Conservation (phyloP, 1,140 invertebrate genomes). For the Plectrocnemia conspersa region DNA sequence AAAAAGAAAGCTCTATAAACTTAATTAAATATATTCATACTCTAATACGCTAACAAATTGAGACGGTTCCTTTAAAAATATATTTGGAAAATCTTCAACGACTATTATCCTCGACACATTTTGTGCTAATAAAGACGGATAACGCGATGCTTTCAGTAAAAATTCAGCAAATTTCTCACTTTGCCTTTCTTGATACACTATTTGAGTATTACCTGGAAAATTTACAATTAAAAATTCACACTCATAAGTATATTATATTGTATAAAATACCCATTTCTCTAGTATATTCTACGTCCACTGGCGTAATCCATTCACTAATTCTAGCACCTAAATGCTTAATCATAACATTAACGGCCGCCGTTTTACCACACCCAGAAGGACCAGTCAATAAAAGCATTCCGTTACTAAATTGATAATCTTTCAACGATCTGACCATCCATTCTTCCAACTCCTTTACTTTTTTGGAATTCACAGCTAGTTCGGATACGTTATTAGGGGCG, state of each 20-base stretch:
- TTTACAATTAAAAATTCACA: background rate
- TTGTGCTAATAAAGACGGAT: conserved; percentile 56
- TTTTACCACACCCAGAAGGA: conserved; percentile 69
- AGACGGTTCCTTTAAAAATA: conserved; percentile 55
- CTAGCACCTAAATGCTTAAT: conserved; percentile 55
- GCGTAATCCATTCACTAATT: conserved; percentile 68
- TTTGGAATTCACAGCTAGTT: conserved; percentile 58
- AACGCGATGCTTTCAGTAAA: conserved; percentile 62
- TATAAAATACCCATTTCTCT: conserved; percentile 42
- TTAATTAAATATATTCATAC: conserved; percentile 47
- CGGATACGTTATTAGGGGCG: conserved; percentile 49
- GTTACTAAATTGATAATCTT: conserved; percentile 43
- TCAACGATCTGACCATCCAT: conserved; percentile 49
- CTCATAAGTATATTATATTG: background rate
- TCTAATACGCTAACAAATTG: conserved; percentile 59
- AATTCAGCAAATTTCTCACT: conserved; percentile 63
- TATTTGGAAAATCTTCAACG: conserved; percentile 73
- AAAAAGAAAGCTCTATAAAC: conserved; percentile 19
- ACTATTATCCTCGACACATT: conserved; percentile 57
- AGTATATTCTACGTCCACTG: conserved; percentile 53
- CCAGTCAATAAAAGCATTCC: conserved; percentile 63
- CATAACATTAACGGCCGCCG: conserved; percentile 55
- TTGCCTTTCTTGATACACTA: conserved; percentile 52
- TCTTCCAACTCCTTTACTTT: conserved; percentile 58
- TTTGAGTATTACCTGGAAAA: background rate